These are phyloP conservation scores for Rissa tridactyla DNA, from an alignment of 2,113 vertebrate genomes.

Conservation along the genomic window DNA sequence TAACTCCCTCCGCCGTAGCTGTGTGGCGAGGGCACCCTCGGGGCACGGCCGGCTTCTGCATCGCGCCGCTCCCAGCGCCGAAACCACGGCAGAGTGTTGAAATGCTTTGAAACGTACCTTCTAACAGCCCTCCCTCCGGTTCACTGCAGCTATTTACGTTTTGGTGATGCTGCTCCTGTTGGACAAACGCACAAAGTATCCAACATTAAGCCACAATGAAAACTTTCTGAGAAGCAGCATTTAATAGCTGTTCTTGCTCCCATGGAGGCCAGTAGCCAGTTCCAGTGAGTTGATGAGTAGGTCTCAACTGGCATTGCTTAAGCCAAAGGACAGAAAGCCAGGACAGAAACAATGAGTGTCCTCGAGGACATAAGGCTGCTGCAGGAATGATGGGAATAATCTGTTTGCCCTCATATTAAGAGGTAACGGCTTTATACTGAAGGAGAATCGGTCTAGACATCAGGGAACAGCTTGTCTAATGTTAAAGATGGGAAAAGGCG, in stretches of 20 bases:
- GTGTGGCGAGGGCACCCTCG: not conserved
- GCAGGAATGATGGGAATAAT: not conserved
- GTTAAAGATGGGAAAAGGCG: not conserved
- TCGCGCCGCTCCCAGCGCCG: not conserved
- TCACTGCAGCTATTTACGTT: not conserved
- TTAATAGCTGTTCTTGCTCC: not conserved
- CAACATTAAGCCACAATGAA: fast-evolving
- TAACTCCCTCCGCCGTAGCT: not conserved
- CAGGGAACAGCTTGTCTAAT: not conserved
- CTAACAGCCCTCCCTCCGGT: not conserved
- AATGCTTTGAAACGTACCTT: not conserved
- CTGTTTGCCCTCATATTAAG: not conserved
- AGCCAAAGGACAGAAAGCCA: not conserved
- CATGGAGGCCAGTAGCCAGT: not conserved
- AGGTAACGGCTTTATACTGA: not conserved
- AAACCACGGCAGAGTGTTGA: not conserved
- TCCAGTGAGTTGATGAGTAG: not conserved
- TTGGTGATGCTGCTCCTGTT: not conserved
- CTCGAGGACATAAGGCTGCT: not conserved
- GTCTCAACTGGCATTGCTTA: not conserved
- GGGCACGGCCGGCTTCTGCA: not conserved
- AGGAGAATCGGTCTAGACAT: not conserved
- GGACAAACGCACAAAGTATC: not conserved
- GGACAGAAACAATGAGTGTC: not conserved
- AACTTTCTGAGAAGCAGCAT: not conserved